A percentile compares a stretch with the other conserved stretches of the same genome.
Conservation (phyloP, 2,797 vertebrate species). For the Alectoris magna region DNA sequence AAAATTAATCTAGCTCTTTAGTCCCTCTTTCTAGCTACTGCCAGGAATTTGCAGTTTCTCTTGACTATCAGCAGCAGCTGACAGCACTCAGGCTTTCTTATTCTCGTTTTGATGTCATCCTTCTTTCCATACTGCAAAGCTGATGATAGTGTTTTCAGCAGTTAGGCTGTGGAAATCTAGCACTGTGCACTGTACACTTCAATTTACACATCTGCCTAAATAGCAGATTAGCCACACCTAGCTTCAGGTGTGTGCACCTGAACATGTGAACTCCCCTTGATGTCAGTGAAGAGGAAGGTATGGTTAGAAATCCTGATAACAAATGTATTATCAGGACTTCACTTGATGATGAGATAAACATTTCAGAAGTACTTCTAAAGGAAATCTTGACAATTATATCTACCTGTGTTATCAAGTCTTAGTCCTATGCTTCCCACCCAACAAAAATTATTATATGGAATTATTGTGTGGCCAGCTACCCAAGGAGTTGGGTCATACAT, state of each 20-base stretch:
- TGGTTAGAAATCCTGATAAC: neutral
- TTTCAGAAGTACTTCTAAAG: neutral
- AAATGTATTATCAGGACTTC: neutral
- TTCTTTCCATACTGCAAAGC: neutral
- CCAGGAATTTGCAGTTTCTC: neutral
- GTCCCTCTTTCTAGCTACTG: neutral
- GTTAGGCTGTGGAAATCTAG: neutral
- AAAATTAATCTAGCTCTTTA: neutral
- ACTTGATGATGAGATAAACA: neutral
- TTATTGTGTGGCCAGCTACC: neutral
- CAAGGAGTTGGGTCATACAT: neutral
- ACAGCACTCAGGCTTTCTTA: neutral
- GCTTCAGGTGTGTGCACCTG: neutral
- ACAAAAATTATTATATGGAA: neutral
- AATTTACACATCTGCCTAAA: accelerated
- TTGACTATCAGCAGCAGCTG: neutral
- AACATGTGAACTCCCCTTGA: neutral
- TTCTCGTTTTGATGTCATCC: neutral
- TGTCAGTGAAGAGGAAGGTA: neutral
- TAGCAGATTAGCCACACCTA: neutral
- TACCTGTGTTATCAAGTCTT: neutral
- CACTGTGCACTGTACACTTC: neutral
- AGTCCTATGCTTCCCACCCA: neutral
- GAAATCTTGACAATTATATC: neutral
- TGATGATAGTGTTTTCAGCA: neutral